A percentile compares a stretch with the other conserved stretches of the same genome.
Conservation (phyloP, 2,113 vertebrate genomes). For the Dicentrarchus labrax region DNA sequence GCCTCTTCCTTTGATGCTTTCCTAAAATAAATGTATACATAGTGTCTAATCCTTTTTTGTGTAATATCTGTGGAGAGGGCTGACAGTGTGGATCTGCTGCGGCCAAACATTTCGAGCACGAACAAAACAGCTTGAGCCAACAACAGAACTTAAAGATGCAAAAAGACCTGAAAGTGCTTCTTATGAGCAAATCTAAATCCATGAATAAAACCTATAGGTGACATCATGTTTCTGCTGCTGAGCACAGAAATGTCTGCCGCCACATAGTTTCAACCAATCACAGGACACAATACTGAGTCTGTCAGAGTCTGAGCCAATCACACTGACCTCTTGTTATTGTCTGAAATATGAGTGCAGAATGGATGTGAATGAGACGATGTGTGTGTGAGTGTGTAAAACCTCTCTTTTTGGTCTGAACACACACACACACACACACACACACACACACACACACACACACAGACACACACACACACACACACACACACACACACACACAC, state of each 20-base stretch:
- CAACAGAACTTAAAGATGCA: neutral
- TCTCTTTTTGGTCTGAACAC: too few relatives aligned
- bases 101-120: neutral
- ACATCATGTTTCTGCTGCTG: neutral
- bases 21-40: neutral
- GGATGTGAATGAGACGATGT: conserved; percentile 3
- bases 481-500: conserved; percentile 24
- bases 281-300: conserved; percentile 21
- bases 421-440: neutral
- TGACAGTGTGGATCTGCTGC: neutral
- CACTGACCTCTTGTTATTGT: neutral
- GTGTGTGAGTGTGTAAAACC: neutral
- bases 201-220: too few relatives aligned
- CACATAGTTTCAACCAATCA: conserved; percentile 52
- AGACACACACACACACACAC: conserved; percentile 15
- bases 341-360: conserved; percentile 18
- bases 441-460: conserved; percentile 20
- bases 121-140: neutral
- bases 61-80: neutral
- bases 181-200: neutral
- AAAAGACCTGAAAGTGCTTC: neutral
- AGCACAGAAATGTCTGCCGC: neutral
- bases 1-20: conserved; percentile 1
- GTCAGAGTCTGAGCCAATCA: conserved; percentile 50
- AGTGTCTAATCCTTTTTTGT: neutral